Conservation (phyloP, 2,888 invertebrate genomes). For the Trissolcus brochymenae region DNA sequence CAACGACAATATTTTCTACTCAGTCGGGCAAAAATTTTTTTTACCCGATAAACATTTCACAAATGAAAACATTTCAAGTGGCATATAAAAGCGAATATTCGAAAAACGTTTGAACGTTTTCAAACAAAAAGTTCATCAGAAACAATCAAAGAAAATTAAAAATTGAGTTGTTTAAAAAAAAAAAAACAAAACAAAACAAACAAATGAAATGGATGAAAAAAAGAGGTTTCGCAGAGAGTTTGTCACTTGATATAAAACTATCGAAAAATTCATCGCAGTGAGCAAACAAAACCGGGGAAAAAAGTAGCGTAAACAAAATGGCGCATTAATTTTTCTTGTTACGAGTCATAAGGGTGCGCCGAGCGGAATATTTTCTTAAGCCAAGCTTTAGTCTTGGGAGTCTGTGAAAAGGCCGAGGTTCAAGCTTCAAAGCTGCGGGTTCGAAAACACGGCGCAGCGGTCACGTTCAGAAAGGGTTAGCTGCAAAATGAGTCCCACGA, state of each 20-base stretch:
- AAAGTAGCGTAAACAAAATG: constrained; percentile 37
- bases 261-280: constrained; percentile 27
- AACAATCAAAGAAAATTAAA: too few relatives aligned
- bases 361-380: constrained; percentile 28
- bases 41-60: not conserved
- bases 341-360: constrained; percentile 38
- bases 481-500: constrained; percentile 41
- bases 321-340: constrained; percentile 52
- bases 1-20: not conserved
- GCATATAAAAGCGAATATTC: too few relatives aligned
- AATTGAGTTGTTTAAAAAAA: too few relatives aligned
- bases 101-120: too few relatives aligned
- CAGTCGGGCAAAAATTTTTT: not conserved
- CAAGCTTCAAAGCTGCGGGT: constrained; percentile 34
- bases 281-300: constrained; percentile 7
- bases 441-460: constrained; percentile 35
- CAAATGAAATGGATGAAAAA: not conserved
- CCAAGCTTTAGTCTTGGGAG: constrained; percentile 11
- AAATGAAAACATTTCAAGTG: not conserved
- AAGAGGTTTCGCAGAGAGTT: not conserved
- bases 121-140: too few relatives aligned
- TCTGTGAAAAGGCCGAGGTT: constrained; percentile 37
- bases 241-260: constrained; percentile 28
- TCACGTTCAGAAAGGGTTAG: constrained; percentile 46
- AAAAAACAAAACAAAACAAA: too few relatives aligned